These are phyloP conservation scores for Amphiprion ocellaris DNA, from an alignment of 2,113 vertebrate genomes.

Conservation along the genomic window DNA sequence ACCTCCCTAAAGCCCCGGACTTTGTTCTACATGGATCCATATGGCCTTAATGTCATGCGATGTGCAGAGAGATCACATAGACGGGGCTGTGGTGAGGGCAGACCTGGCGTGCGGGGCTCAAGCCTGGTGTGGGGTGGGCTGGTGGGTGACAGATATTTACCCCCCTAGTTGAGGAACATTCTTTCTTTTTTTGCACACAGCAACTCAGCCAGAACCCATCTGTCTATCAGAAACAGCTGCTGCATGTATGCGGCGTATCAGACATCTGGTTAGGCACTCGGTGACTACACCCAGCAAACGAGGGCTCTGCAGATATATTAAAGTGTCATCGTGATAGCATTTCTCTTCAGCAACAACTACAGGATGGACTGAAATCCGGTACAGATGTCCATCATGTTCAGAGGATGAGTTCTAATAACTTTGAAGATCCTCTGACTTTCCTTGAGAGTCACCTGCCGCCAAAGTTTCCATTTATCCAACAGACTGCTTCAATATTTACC, in stretches of 20 bases:
- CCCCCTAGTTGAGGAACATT: constrained; percentile 49
- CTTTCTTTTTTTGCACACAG: constrained; percentile 37
- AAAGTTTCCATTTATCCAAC: neutral
- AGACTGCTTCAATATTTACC: neutral
- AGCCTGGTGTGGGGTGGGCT: constrained; percentile 24
- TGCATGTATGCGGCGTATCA: constrained; percentile 48
- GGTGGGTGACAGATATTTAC: constrained; percentile 48
- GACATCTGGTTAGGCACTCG: constrained; percentile 64
- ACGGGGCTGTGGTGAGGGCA: constrained; percentile 29
- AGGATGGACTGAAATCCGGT: neutral
- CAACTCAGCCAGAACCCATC: constrained; percentile 64
- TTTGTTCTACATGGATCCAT: constrained; percentile 51
- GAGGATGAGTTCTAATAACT: neutral
- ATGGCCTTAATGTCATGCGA: constrained; percentile 58
- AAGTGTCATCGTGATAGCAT: constrained; percentile 13
- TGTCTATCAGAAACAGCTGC: constrained; percentile 72
- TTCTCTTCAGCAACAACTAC: neutral
- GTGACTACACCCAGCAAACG: constrained; percentile 42
- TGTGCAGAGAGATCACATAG: constrained; percentile 46
- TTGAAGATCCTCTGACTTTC: neutral
- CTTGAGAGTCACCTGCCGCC: neutral
- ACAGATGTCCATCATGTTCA: neutral
- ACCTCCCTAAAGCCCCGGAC: constrained; percentile 50
- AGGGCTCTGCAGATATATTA: constrained; percentile 29
- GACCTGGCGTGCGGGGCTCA: constrained; percentile 30